These are phyloP conservation scores for Hylia prasina DNA, from an alignment of 2,113 vertebrate genomes.

Conservation along the genomic window DNA sequence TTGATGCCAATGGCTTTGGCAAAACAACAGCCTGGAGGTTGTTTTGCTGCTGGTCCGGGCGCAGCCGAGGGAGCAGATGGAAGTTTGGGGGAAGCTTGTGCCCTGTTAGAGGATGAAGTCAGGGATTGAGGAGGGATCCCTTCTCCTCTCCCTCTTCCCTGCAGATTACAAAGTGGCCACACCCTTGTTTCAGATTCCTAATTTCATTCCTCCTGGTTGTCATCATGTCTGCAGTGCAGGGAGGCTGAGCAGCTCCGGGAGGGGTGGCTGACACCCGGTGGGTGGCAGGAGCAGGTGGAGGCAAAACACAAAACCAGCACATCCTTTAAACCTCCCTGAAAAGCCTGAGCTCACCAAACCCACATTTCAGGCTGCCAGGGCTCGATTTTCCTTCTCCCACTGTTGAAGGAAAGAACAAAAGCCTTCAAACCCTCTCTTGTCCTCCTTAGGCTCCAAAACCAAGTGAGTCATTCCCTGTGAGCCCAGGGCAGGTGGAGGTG, in stretches of 20 bases:
- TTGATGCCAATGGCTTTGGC: background rate
- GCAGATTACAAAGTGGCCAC: background rate
- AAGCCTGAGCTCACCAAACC: background rate
- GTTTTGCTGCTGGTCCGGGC: accelerated
- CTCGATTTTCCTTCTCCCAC: background rate
- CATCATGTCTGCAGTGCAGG: background rate
- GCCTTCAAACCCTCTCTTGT: background rate
- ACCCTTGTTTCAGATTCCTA: background rate
- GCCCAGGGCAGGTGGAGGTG: background rate
- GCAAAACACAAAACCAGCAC: background rate
- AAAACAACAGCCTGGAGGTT: background rate
- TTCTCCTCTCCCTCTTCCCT: background rate
- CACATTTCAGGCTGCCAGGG: background rate
- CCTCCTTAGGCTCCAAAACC: accelerated
- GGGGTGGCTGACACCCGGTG: background rate
- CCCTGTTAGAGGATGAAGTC: background rate
- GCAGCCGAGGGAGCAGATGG: accelerated
- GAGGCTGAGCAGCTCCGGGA: background rate
- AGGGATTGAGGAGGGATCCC: background rate
- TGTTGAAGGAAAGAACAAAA: background rate
- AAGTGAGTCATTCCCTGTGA: accelerated
- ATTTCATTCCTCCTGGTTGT: background rate
- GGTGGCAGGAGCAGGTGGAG: background rate
- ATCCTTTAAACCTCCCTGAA: background rate
- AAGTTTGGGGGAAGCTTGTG: background rate